phyloP scores from a whole-genome alignment of 2,888 invertebrate genomes.

The Drosophila peninsularis region DNA sequence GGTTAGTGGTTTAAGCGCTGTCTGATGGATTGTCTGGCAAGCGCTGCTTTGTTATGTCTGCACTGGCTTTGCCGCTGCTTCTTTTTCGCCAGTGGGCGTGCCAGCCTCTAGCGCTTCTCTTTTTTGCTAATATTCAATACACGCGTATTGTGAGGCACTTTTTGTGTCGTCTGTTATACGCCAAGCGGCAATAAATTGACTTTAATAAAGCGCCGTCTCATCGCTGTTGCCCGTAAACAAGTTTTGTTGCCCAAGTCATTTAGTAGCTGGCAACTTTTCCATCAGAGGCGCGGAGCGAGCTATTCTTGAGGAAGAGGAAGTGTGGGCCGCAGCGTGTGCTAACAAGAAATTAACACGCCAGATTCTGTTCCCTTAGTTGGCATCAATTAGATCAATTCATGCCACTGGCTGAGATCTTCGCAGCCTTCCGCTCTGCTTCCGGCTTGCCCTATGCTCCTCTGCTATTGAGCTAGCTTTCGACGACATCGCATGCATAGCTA shows the following conservation, averaged over 20 bases:
- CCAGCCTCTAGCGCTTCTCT: not conserved
- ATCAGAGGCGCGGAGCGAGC: not conserved
- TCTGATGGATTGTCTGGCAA: not conserved
- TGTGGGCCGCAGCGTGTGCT: not conserved
- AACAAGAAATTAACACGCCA: conserved; percentile 37
- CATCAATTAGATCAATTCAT: conserved; percentile 11
- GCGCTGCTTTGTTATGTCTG: conserved; percentile 19
- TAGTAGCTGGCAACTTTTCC: not conserved
- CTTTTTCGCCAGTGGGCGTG: conserved; percentile 38
- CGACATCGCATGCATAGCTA: conserved; percentile 61
- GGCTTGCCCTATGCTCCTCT: conserved; percentile 30
- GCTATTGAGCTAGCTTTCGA: conserved; percentile 43
- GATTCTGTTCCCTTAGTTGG: not conserved
- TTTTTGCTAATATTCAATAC: conserved; percentile 16
- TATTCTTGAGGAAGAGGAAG: conserved; percentile 49
- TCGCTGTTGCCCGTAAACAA: conserved; percentile 22
- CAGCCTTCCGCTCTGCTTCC: conserved; percentile 57
- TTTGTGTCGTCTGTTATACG: not conserved
- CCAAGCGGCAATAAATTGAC: conserved; percentile 18
- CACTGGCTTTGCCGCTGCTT: not conserved
- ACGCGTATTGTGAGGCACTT: conserved; percentile 10
- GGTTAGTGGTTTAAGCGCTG: conserved; percentile 60
- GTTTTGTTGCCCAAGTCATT: conserved; percentile 57
- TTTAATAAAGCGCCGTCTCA: conserved; percentile 20
- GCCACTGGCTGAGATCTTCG: not conserved